These are phyloP conservation scores for Collichthys lucidus DNA, from an alignment of 2,113 vertebrate species.

Conservation along the genomic window DNA sequence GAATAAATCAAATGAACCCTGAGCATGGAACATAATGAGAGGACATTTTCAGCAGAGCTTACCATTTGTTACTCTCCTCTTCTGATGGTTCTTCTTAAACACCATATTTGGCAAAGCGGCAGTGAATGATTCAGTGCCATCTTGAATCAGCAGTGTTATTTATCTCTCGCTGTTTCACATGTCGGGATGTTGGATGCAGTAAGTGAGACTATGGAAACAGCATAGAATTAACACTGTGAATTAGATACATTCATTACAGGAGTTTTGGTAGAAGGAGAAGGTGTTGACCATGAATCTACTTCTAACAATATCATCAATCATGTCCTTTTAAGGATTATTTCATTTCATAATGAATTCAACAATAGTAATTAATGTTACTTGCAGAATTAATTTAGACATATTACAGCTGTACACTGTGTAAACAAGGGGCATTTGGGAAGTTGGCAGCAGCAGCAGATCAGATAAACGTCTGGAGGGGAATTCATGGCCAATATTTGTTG, in stretches of 20 bases:
- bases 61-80: slow-evolving; percentile 2
- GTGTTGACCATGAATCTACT: slow-evolving; percentile 25
- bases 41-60: slow-evolving; percentile 23
- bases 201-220: slow-evolving; percentile 8
- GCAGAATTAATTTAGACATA: slow-evolving; percentile 1
- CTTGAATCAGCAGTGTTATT: slow-evolving; percentile 26
- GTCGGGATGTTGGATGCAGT: background rate
- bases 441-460: background rate
- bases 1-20: background rate
- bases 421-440: background rate
- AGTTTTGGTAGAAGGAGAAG: slow-evolving; percentile 24
- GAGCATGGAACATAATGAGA: background rate
- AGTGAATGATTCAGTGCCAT: slow-evolving; percentile 41
- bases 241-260: background rate
- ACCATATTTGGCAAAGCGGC: slow-evolving; percentile 14
- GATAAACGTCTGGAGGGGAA: background rate
- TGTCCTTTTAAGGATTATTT: background rate
- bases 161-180: slow-evolving; percentile 23
- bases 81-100: slow-evolving; percentile 18
- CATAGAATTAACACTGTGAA: background rate
- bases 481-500: background rate
- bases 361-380: background rate
- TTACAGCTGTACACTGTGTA: background rate
- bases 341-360: background rate
- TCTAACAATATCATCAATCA: slow-evolving; percentile 13